Conservation (phyloP, 2,888 invertebrate genomes). For the Epirrhoe tristata region DNA sequence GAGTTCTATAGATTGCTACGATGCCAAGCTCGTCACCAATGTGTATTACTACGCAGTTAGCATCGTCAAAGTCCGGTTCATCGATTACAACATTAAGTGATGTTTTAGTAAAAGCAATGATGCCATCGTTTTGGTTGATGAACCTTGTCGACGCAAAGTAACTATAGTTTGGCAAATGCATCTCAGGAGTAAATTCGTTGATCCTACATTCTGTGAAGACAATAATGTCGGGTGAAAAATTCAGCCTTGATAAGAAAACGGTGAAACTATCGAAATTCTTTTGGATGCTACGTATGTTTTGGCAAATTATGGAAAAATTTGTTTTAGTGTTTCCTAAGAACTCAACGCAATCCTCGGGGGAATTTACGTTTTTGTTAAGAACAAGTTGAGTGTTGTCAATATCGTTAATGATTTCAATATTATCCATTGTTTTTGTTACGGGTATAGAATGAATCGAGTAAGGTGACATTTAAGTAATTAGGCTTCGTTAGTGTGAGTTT, state of each 20-base stretch:
- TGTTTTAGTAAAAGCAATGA: slow-evolving; percentile 6
- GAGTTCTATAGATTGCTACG: slow-evolving; percentile 4
- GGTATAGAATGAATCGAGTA: too few relatives aligned
- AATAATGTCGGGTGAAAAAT: slow-evolving; percentile 7
- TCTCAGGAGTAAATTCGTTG: neutral
- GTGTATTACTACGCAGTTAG: slow-evolving; percentile 3
- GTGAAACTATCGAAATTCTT: slow-evolving; percentile 13
- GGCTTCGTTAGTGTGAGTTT: too few relatives aligned
- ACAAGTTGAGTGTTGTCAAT: neutral
- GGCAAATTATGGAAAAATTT: neutral
- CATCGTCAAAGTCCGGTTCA: slow-evolving; percentile 15
- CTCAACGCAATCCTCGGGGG: neutral
- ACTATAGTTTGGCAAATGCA: neutral
- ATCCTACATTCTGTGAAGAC: slow-evolving; percentile 24
- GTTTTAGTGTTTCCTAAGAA: neutral
- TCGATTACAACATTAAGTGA: neutral
- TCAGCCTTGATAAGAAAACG: neutral
- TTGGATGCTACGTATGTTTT: slow-evolving; percentile 21
- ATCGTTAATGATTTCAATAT: too few relatives aligned
- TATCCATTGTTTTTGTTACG: too few relatives aligned
- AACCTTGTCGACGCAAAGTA: slow-evolving; percentile 2
- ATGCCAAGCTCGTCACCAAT: neutral
- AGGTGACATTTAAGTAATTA: too few relatives aligned
- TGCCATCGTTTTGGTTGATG: slow-evolving; percentile 24
- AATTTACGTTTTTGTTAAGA: neutral